A percentile compares a stretch with the other conserved stretches of the same genome.
phyloP scores from a whole-genome alignment of 2,888 invertebrate species.

The Orthonychiurus folsomi region DNA sequence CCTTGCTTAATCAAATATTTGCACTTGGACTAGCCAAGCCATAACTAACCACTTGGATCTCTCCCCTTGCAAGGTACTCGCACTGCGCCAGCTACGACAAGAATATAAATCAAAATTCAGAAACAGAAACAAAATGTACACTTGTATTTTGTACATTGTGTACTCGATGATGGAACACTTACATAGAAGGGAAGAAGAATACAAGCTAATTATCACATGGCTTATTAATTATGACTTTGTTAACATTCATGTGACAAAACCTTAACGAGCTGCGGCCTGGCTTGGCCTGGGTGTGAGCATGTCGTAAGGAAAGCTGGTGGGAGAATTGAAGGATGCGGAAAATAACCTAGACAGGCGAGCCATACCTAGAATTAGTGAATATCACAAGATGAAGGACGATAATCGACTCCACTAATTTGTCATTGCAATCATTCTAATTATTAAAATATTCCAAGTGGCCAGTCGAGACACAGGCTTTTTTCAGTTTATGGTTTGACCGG shows the following conservation, averaged over 20 bases:
- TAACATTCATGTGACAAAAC: neutral
- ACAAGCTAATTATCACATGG: neutral
- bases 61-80: neutral
- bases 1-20: slow-evolving; percentile 19
- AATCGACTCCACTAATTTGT: neutral
- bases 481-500: too few relatives aligned
- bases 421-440: neutral
- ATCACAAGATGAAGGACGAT: neutral
- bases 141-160: too few relatives aligned
- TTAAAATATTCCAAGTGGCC: too few relatives aligned
- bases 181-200: neutral
- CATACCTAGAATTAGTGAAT: too few relatives aligned
- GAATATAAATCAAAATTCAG: too few relatives aligned
- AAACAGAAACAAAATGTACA: too few relatives aligned
- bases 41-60: neutral
- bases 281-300: too few relatives aligned
- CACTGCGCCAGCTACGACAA: too few relatives aligned
- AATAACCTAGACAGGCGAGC: neutral
- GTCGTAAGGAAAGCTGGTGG: neutral
- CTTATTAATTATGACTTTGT: neutral
- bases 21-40: slow-evolving; percentile 9
- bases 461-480: too few relatives aligned
- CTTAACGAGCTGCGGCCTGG: neutral
- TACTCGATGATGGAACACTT: too few relatives aligned
- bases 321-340: neutral